Conservation (phyloP, 1,140 invertebrate genomes). For the Spodoptera frugiperda region DNA sequence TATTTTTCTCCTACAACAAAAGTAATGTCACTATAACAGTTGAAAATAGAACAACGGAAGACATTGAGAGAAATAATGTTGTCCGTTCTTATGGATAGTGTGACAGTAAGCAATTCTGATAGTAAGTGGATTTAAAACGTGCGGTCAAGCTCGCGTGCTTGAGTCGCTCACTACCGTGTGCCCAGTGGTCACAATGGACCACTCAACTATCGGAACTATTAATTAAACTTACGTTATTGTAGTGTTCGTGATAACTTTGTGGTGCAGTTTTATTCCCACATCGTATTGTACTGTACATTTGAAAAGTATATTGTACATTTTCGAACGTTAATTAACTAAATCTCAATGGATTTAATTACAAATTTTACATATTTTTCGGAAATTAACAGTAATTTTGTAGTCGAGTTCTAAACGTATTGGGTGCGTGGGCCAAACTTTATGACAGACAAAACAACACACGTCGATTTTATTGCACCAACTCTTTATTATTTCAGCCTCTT, state of each 20-base stretch:
- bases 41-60: too few relatives aligned
- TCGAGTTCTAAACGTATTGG: too few relatives aligned
- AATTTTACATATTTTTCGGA: too few relatives aligned
- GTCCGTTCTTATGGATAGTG: constrained; percentile 14
- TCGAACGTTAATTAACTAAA: too few relatives aligned
- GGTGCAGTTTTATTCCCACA: too few relatives aligned
- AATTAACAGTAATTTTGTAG: too few relatives aligned
- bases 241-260: not conserved
- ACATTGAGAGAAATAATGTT: not conserved
- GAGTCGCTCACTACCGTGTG: constrained; percentile 16
- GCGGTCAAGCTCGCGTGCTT: constrained; percentile 47
- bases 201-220: constrained; percentile 25
- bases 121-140: constrained; percentile 55
- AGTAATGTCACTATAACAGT: too few relatives aligned
- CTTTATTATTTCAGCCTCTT: not conserved
- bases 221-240: constrained; percentile 14
- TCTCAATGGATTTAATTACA: too few relatives aligned
- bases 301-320: too few relatives aligned
- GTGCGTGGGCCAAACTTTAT: too few relatives aligned
- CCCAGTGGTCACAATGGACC: constrained; percentile 15
- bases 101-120: constrained; percentile 45
- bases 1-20: too few relatives aligned
- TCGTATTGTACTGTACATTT: too few relatives aligned
- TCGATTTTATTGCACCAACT: constrained; percentile 1
- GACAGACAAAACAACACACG: not conserved